Conservation (phyloP, 2,113 vertebrate species). For the Mus pahari region DNA sequence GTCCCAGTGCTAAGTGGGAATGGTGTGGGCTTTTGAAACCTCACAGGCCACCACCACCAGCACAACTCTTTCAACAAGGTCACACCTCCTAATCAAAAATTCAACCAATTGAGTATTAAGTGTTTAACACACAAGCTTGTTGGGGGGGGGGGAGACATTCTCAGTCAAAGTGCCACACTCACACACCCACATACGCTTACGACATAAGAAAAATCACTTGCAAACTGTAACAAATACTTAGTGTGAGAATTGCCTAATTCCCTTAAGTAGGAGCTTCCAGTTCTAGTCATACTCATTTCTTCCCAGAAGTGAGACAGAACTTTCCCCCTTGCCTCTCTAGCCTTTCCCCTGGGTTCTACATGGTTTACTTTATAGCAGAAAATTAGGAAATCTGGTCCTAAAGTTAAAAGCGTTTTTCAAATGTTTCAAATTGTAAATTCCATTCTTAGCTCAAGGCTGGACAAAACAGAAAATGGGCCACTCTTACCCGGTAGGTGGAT, state of each 20-base stretch:
- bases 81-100: not conserved
- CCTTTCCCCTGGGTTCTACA: not conserved
- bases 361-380: not conserved
- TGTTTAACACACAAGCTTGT: not conserved
- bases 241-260: not conserved
- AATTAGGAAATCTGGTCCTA: not conserved
- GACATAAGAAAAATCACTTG: not conserved
- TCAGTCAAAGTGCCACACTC: not conserved
- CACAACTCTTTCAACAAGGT: not conserved
- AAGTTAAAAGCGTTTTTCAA: not conserved
- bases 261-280: not conserved
- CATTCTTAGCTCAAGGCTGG: not conserved
- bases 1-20: not conserved
- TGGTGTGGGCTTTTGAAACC: not conserved
- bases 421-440: not conserved
- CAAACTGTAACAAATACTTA: not conserved
- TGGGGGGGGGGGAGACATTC: not conserved
- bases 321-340: not conserved
- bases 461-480: not conserved
- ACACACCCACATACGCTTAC: not conserved
- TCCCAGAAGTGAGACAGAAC: not conserved
- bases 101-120: not conserved
- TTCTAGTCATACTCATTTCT: not conserved
- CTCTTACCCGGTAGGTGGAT: not conserved
- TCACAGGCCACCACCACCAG: not conserved